Evolutionary conservation across 1,140 invertebrate species (phyloP).

Genomic region (Colletes latitarsis): DNA sequence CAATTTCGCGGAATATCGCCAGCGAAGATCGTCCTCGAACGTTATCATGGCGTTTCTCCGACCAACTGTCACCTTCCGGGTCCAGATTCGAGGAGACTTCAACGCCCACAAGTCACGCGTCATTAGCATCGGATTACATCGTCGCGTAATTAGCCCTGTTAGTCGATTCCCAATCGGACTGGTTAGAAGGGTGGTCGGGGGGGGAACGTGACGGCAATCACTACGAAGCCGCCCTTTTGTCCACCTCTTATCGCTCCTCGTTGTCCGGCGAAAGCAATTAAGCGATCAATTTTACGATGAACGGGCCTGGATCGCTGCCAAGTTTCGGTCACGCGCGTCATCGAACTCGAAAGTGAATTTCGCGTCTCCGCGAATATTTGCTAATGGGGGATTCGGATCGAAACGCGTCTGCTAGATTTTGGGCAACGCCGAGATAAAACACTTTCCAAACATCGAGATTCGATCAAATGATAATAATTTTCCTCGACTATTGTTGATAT

Average conservation of each 20-base stretch:
- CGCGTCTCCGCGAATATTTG: neutral
- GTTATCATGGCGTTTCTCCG: no score
- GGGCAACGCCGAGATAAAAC: no score
- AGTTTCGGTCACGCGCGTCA: slow-evolving; percentile 26
- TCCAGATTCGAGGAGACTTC: neutral
- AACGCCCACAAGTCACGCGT: slow-evolving; percentile 15
- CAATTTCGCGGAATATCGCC: no score
- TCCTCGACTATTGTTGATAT: no score
- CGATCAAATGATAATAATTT: no score
- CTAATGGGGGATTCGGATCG: neutral
- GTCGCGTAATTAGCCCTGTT: slow-evolving; percentile 41
- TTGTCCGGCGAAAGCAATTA: slow-evolving; percentile 60
- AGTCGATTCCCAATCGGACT: slow-evolving; percentile 34
- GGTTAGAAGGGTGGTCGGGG: neutral
- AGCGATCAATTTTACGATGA: slow-evolving; percentile 62
- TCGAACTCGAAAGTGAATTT: neutral
- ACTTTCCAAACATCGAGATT: no score
- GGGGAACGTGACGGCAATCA: slow-evolving; percentile 61
- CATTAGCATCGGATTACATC: slow-evolving; percentile 42
- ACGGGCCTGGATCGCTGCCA: slow-evolving; percentile 45
- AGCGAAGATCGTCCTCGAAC: no score
- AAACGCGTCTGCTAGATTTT: no score
- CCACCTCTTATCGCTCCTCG: slow-evolving; percentile 51
- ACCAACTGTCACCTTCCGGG: no score
- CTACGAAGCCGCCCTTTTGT: slow-evolving; percentile 54